Evolutionary conservation across 2,113 vertebrate species (phyloP), one percentile per base, ranked within the genome.

Genomic region (Thomomys bottae): DNA sequence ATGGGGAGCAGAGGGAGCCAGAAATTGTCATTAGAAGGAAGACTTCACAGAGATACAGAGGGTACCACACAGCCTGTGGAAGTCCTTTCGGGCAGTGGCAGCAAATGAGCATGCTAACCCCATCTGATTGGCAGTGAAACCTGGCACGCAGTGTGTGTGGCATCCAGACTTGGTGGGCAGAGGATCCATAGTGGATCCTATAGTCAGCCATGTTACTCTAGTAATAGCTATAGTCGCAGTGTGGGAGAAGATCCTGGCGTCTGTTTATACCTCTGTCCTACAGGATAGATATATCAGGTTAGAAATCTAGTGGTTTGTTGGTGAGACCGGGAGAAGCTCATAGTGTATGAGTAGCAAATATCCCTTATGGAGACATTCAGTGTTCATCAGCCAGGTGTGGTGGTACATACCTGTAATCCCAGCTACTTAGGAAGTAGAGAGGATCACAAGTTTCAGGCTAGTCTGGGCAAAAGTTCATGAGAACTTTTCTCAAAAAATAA

Each of bases 351-450:
- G 54, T 23, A 82, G 75, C 68, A 90, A 3, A 0, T 63, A 81
- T 54, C 28, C 36, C 14, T 81, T 78, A 36, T 91, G 17, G 70
- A 86, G 75, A 64, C 18, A 21, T 71, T 96, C 63, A 90, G 67
- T 28, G 94, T 90, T 78, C 1, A 78, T 63, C 15, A 24, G 59
- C 59, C 20, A 26, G 59, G 20, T 61, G 59, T 61, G 59, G 59
- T 61, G 24, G 21, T 61, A 7, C 59, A 61, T 61, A 26, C 23
- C 59, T 61, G 8, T 61, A 61, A 61, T 61, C 59, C 23, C 8
- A 61, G 59, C 59, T 61, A 61, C 59, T 61, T 61, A 24, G 23
- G 59, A 61, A 26, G 24, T 61, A 26, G 59, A 61, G 59, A 61
- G 24, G 24, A 61, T 61, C 59, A 61, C 59, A 61, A 61, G 59